Base-by-base conservation (phyloP, 2,888 invertebrate genomes). In the Leptarthrus brevirostris region DNA sequence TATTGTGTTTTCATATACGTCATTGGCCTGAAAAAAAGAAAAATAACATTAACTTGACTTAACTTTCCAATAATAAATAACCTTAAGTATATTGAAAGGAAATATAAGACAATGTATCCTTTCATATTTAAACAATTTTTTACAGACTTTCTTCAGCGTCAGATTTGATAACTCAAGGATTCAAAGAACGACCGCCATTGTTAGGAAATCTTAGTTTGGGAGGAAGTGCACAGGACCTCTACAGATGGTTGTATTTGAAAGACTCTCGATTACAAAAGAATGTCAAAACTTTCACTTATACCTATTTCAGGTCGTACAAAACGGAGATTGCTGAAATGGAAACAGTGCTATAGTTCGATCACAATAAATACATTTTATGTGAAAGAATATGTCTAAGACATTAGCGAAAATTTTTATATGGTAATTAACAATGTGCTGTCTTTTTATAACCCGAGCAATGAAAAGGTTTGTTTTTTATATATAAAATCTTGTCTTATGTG, bases 321-420 rank as follows among this genome's bases (percentile, higher is more conserved):
- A 92, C 91, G 77, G 92, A 91, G 86, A 91, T 92, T 79, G 94
- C 94, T 81, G 94, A 95, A 89, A 94, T 94, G 92, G 94, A 95
- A 89, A 95, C 94, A 84, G 94, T 94, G 88, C 93, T 94, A 90
- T 94, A 93, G 93, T 40, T 30, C 30, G 4, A 30, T 8, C 8
- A 8, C 30, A 30, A 30, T 30, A 30, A 30, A 8, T 5, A 30
- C 4, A 5, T 3, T 30, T 30, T 30, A 30, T 30, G 8, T 30
- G 8, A 30, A 30, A 8, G 30, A 5, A 30, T 30, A 8, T 30
- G 30, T 30, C 30, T 8, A 30, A 3, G 4, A 30, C 3, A 8
- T 8, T 30, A 8, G 30, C 3, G 8, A 30, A 30, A 30, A 8
- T 30, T 30, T 30, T 30, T 30, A 30, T 30, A 30, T 30, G 30